A percentile compares a stretch with the other conserved stretches of the same genome.
phyloP scores from a whole-genome alignment of 2,888 invertebrate species.

The Lottia gigantea region DNA sequence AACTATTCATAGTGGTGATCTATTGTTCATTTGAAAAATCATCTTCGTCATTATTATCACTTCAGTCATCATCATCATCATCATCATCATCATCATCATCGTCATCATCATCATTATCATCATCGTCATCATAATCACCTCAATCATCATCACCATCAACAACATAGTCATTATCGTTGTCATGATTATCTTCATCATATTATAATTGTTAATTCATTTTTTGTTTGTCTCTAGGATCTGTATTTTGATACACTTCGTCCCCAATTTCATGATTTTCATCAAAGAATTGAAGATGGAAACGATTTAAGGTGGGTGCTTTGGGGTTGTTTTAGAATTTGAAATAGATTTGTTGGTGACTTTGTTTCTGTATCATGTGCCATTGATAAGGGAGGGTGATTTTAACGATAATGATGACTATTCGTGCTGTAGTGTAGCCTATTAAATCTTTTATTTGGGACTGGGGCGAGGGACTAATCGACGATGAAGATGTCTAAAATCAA shows the following conservation, averaged over 20 bases:
- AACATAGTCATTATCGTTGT: background rate
- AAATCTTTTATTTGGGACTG: too few relatives aligned
- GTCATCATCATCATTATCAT: slow-evolving; percentile 1
- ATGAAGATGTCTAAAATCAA: too few relatives aligned
- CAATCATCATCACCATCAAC: slow-evolving; percentile 5
- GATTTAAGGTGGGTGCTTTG: slow-evolving; percentile 12
- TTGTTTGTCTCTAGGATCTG: slow-evolving; percentile 15
- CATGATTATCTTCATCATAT: background rate
- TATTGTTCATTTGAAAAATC: too few relatives aligned
- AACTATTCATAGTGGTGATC: too few relatives aligned
- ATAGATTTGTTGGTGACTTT: too few relatives aligned
- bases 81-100: background rate
- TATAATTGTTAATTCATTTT: background rate
- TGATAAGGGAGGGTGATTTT: too few relatives aligned
- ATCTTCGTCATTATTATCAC: background rate
- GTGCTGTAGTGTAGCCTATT: too few relatives aligned
- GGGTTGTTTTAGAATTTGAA: too few relatives aligned
- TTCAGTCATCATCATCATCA: background rate
- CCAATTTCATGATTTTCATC: slow-evolving; percentile 13
- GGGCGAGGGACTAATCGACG: too few relatives aligned
- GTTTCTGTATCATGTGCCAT: too few relatives aligned
- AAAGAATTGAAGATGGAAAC: slow-evolving; percentile 8
- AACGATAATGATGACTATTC: too few relatives aligned
- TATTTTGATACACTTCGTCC: slow-evolving; percentile 11
- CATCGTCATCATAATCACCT: background rate